Conservation (phyloP, 1,140 invertebrate genomes). For the Rhyacophila brunnea region DNA sequence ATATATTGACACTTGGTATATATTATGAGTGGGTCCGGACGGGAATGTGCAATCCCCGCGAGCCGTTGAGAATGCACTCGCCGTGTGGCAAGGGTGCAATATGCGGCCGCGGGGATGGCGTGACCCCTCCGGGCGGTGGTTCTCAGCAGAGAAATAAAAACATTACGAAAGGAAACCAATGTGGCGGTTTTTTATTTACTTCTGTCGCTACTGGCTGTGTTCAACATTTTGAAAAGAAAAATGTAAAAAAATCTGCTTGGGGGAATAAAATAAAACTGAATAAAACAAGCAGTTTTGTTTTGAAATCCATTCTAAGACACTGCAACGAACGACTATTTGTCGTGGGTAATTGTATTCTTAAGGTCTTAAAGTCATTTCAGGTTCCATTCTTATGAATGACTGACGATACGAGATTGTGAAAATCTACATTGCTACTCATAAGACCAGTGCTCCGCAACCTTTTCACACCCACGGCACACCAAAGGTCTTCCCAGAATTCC, state of each 20-base stretch:
- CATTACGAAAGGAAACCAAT: constrained; percentile 1
- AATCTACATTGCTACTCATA: no score
- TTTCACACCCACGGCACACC: no score
- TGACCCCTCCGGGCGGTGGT: background rate
- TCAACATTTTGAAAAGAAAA: constrained; percentile 23
- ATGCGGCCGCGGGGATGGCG: background rate
- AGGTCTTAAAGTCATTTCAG: no score
- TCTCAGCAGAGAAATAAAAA: no score
- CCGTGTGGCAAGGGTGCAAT: background rate
- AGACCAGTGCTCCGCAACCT: no score
- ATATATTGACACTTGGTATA: background rate
- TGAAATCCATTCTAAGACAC: no score
- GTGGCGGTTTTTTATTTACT: constrained; percentile 23
- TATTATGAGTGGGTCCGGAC: background rate
- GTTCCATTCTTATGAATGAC: no score
- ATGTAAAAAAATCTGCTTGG: constrained; percentile 22
- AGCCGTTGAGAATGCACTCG: background rate
- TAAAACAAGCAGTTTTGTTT: background rate
- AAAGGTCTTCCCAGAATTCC: no score
- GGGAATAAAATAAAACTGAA: constrained; percentile 18
- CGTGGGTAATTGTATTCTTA: no score
- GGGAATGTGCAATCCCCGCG: no score
- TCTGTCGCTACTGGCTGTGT: constrained; percentile 25
- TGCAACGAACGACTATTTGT: no score
- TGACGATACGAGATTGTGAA: no score